phyloP scores from a whole-genome alignment of 2,113 vertebrate species.

The Galemys pyrenaicus region DNA sequence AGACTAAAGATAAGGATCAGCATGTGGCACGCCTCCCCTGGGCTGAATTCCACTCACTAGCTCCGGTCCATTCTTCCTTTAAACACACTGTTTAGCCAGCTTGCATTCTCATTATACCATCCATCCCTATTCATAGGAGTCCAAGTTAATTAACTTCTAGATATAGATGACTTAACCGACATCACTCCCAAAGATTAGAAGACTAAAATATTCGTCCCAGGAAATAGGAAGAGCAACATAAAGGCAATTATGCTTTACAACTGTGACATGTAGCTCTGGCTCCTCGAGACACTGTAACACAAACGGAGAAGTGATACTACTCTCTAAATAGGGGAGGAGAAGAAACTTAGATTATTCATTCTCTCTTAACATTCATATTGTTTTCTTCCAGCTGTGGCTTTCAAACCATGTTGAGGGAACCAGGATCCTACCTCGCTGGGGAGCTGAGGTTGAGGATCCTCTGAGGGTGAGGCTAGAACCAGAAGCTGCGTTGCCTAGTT shows the following conservation, averaged over 20 bases:
- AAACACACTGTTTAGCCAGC: neutral
- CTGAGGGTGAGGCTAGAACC: rapidly evolving
- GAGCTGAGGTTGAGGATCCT: neutral
- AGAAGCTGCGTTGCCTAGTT: neutral
- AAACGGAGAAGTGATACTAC: neutral
- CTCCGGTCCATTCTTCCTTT: neutral
- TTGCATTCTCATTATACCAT: neutral
- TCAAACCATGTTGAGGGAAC: neutral
- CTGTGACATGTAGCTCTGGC: neutral
- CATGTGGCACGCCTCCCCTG: rapidly evolving
- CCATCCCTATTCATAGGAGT: neutral
- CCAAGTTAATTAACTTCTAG: neutral
- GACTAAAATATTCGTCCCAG: neutral
- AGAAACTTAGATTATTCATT: neutral
- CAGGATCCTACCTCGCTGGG: neutral
- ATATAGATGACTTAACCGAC: neutral
- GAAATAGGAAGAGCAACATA: neutral
- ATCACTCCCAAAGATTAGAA: neutral
- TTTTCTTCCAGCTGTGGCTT: neutral
- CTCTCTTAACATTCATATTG: neutral
- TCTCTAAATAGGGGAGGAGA: neutral
- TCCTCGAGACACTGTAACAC: neutral
- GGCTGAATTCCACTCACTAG: neutral
- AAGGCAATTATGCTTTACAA: neutral
- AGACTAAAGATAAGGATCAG: neutral